Evolutionary conservation across 2,797 vertebrate species (phyloP).

Genomic region (Sebastes iracundus): DNA sequence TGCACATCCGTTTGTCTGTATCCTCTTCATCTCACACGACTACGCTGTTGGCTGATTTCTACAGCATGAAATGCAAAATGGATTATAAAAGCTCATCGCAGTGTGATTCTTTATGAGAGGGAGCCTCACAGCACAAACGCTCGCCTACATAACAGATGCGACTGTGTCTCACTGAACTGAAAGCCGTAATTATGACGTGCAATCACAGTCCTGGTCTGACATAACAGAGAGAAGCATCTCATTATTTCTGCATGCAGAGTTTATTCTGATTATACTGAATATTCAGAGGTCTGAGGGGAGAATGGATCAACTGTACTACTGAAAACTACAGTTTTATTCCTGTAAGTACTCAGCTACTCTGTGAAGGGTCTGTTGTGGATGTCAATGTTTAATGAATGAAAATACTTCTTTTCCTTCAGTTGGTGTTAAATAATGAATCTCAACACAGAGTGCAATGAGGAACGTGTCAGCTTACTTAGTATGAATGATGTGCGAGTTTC

Average conservation of each 20-base stretch:
- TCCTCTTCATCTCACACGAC: neutral
- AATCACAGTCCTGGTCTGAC: slow-evolving; percentile 26
- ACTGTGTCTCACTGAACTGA: slow-evolving; percentile 34
- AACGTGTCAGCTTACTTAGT: neutral
- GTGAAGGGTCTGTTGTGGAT: neutral
- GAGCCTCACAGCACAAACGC: neutral
- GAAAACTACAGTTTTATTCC: neutral
- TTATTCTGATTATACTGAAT: slow-evolving; percentile 26
- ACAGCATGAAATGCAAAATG: neutral
- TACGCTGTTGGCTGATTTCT: neutral
- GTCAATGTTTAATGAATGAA: neutral
- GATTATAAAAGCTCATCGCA: slow-evolving; percentile 7
- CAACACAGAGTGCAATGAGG: neutral
- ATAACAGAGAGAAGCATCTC: slow-evolving; percentile 37
- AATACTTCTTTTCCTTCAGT: neutral
- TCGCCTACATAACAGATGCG: slow-evolving; percentile 56
- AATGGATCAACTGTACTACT: slow-evolving; percentile 23
- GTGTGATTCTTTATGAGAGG: neutral
- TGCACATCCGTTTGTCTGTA: neutral
- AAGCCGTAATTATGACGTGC: slow-evolving; percentile 46
- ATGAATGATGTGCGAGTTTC: neutral
- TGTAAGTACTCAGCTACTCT: neutral
- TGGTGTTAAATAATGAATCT: neutral
- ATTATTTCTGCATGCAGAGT: slow-evolving; percentile 34
- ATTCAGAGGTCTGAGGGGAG: slow-evolving; percentile 5